Evolutionary conservation across 2,797 vertebrate genomes (phyloP).

Genomic region (Spinus olivaceus): DNA sequence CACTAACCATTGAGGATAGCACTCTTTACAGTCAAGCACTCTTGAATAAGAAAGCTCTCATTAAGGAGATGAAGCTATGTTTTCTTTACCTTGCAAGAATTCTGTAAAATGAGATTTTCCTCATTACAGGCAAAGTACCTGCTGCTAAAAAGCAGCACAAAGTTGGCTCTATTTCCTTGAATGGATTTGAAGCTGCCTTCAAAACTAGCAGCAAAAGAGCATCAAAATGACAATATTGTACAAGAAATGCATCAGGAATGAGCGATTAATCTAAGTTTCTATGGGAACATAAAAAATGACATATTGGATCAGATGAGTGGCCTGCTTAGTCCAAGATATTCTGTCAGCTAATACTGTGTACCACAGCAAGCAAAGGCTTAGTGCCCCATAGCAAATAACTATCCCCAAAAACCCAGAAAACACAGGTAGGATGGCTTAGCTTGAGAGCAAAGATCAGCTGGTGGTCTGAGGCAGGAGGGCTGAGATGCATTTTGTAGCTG

Average conservation of each 20-base stretch:
- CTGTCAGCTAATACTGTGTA: background rate
- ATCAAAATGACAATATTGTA: conserved; percentile 64
- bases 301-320: conserved; percentile 47
- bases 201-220: conserved; percentile 68
- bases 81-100: conserved; percentile 51
- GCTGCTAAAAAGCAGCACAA: conserved; percentile 41
- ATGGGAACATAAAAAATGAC: conserved; percentile 61
- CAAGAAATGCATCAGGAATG: conserved; percentile 58
- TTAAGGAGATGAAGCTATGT: conserved; percentile 46
- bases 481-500: background rate
- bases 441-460: background rate
- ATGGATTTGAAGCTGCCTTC: conserved; percentile 31
- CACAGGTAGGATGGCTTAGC: background rate
- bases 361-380: background rate
- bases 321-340: conserved; percentile 50
- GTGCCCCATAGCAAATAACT: background rate
- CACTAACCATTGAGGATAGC: conserved; percentile 60
- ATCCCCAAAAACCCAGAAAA: background rate
- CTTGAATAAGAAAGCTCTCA: conserved; percentile 58
- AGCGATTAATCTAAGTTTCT: conserved; percentile 68
- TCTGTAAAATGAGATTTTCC: conserved; percentile 52
- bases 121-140: conserved; percentile 57
- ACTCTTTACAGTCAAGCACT: conserved; percentile 67
- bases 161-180: conserved; percentile 13
- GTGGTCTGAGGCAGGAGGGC: background rate